These are phyloP conservation scores for Rotaria macrura DNA, from an alignment of 2,888 invertebrate genomes.

Conservation along the genomic window DNA sequence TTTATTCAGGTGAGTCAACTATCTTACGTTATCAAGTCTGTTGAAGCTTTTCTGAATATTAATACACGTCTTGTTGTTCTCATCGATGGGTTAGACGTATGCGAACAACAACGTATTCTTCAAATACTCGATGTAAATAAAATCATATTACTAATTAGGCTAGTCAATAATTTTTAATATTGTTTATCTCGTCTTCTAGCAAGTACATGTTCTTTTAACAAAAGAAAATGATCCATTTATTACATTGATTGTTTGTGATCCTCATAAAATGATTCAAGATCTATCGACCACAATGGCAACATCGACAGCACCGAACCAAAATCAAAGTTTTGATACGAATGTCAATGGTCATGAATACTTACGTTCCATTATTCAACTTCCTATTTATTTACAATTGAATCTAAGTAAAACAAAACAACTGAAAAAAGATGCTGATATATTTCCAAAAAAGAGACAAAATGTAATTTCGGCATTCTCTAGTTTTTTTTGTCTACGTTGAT, in stretches of 20 bases:
- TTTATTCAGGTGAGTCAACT: slow-evolving; percentile 50
- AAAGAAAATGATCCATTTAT: slow-evolving; percentile 88
- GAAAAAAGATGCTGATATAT: background rate
- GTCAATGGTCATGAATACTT: slow-evolving; percentile 83
- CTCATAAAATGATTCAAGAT: slow-evolving; percentile 57
- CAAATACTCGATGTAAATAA: slow-evolving; percentile 47
- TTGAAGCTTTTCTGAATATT: slow-evolving; percentile 82
- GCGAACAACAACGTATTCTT: slow-evolving; percentile 87
- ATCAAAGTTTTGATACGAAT: slow-evolving; percentile 63
- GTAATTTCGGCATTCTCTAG: background rate
- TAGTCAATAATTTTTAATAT: too few relatives aligned
- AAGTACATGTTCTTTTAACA: slow-evolving; percentile 80
- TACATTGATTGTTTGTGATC: slow-evolving; percentile 87
- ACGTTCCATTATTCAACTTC: slow-evolving; percentile 87
- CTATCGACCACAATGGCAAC: slow-evolving; percentile 36
- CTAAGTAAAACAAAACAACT: slow-evolving; percentile 23
- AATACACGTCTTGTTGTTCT: slow-evolving; percentile 87
- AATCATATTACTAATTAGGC: background rate
- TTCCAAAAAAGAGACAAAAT: background rate
- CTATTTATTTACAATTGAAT: slow-evolving; percentile 73
- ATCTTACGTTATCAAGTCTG: slow-evolving; percentile 70
- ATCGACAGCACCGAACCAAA: slow-evolving; percentile 16
- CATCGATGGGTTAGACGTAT: slow-evolving; percentile 91
- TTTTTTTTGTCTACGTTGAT: too few relatives aligned
- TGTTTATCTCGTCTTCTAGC: background rate